Evolutionary conservation across 2,797 vertebrate genomes (phyloP), one percentile per base, ranked within the genome.

Genomic region (Chelidonichthys spinosus): DNA sequence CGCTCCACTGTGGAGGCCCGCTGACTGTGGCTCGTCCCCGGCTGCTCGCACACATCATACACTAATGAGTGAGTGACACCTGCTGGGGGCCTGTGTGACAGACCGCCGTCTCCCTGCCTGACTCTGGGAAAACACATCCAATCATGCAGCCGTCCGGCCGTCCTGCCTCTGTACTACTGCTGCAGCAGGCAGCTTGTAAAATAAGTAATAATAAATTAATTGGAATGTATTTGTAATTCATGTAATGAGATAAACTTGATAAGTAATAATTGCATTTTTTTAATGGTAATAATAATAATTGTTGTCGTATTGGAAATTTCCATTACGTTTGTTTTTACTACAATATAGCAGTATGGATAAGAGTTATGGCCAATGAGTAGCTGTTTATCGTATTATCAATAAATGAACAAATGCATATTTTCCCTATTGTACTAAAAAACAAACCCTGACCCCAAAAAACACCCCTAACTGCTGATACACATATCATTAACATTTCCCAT

Each of bases 11-110:
- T 73, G 74, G 50, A 32, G 35, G 42, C 52, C 44, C 40, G 14
- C 72, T 71, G 64, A 62, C 82, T 77, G 35, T 49, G 60, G 75
- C 64, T 49, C 36, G 44, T 63, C 36, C 53, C 69, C 39, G 76
- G 68, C 63, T 36, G 65, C 17, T 52, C 78, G 75, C 69, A 72
- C 81, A 70, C 72, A 78, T 90, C 79, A 84, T 93, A 93, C 87
- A 89, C 91, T 94, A 93, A 95, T 93, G 92, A 93, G 82, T 95
- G 93, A 93, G 92, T 94, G 93, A 93, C 94, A 94, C 93, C 94
- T 95, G 89, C 92, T 94, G 94, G 94, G 92, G 90, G 83, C 56
- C 88, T 70, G 81, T 61, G 80, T 90, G 84, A 88, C 89, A 89
- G 77, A 88, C 74, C 75, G 25, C 79, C 63, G 72, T 85, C 85